Percentiles rank a stretch among this genome's conserved stretches.
Conservation (phyloP, 1,140 invertebrate species). For the Anastatus disparis region DNA sequence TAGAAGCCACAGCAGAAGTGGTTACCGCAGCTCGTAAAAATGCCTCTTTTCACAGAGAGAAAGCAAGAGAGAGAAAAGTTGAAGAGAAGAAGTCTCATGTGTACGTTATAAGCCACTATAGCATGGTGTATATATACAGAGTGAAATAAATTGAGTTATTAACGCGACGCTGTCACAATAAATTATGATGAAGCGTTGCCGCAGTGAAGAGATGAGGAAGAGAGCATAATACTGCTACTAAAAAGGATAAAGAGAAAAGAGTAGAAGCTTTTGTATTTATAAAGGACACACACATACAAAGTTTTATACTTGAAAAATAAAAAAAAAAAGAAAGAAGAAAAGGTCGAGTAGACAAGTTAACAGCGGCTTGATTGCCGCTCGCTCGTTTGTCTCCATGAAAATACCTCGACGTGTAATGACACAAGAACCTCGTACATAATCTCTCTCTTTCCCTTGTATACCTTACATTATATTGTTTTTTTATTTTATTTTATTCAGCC, state of each 20-base stretch:
- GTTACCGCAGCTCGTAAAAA: conserved; percentile 39
- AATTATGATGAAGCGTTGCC: conserved; percentile 66
- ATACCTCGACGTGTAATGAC: conserved; percentile 2
- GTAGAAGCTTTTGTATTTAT: too few species aligned
- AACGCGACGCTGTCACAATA: conserved; percentile 67
- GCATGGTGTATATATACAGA: conserved; percentile 56
- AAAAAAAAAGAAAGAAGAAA: too few species aligned
- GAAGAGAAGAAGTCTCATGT: too few species aligned
- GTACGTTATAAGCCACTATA: neutral
- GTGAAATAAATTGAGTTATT: conserved; percentile 70
- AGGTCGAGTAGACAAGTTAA: conserved; percentile 64
- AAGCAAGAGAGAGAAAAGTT: conserved; percentile 50
- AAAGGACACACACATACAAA: too few species aligned
- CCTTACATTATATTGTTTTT: neutral
- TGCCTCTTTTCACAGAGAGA: conserved; percentile 50
- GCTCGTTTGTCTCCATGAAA: conserved; percentile 67
- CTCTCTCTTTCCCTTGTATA: neutral
- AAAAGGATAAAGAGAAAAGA: conserved; percentile 65
- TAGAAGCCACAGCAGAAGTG: neutral
- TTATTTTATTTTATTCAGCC: too few species aligned
- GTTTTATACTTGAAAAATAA: too few species aligned
- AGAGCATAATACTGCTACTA: too few species aligned
- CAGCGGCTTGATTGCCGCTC: conserved; percentile 66
- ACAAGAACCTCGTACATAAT: too few species aligned
- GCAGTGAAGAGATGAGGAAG: too few species aligned